These are phyloP conservation scores for Mongoloraphidia duomilia DNA, from an alignment of 2,888 invertebrate genomes.

Conservation along the genomic window DNA sequence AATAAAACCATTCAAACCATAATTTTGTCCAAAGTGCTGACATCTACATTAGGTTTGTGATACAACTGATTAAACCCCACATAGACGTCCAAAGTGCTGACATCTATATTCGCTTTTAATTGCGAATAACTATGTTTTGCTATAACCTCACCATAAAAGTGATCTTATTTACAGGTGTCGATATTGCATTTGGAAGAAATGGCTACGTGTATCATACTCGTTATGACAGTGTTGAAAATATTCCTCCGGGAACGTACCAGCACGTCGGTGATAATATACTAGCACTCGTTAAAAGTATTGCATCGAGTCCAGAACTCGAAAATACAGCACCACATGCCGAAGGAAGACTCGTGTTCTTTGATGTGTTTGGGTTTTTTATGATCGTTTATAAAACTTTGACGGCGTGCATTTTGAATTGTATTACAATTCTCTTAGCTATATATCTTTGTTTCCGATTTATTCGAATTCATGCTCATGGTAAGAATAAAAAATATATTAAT, in stretches of 20 bases:
- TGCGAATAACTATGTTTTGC: no score
- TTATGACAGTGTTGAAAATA: slow-evolving; percentile 35
- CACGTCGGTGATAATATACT: slow-evolving; percentile 46
- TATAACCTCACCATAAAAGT: no score
- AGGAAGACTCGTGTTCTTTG: slow-evolving; percentile 32
- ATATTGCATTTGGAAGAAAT: slow-evolving; percentile 46
- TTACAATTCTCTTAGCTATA: neutral
- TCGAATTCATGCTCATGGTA: no score
- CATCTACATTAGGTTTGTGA: no score
- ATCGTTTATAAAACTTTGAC: slow-evolving; percentile 30
- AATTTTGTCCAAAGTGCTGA: no score
- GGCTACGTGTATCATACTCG: slow-evolving; percentile 54
- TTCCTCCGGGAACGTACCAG: slow-evolving; percentile 47
- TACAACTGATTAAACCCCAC: no score
- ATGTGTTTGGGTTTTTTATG: slow-evolving; percentile 35
- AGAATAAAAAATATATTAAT: no score
- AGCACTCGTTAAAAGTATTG: slow-evolving; percentile 29
- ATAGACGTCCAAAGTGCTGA: no score
- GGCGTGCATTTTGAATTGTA: slow-evolving; percentile 13
- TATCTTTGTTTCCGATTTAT: no score
- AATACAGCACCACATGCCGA: slow-evolving; percentile 3
- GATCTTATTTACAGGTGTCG: slow-evolving; percentile 31
- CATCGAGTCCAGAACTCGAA: slow-evolving; percentile 23
- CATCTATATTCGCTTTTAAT: no score
- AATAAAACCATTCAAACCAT: no score